Conservation (phyloP, 2,113 vertebrate species). For the Atlantisia rogersi region DNA sequence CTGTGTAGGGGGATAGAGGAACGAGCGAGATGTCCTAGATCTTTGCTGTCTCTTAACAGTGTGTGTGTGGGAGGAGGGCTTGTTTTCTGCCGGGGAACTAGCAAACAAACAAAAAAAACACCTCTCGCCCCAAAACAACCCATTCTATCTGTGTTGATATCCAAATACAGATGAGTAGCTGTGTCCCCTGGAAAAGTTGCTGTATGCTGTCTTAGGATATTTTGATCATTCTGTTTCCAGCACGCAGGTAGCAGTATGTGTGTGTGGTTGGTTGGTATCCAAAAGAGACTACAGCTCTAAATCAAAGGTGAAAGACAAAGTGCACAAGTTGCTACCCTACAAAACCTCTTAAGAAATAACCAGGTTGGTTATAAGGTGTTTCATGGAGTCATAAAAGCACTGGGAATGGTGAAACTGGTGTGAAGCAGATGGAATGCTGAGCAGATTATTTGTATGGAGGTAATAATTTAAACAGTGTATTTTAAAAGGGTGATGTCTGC, state of each 20-base stretch:
- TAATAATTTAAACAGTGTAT: neutral
- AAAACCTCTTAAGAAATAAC: neutral
- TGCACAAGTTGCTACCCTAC: neutral
- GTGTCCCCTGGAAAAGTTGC: neutral
- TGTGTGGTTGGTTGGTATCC: neutral
- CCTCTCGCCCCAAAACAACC: too few relatives aligned
- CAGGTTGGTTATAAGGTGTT: neutral
- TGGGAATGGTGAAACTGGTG: neutral
- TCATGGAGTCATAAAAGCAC: neutral
- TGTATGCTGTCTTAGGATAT: fast-evolving
- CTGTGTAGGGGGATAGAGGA: neutral
- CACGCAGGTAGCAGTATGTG: neutral
- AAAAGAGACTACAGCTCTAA: neutral
- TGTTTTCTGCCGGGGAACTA: neutral
- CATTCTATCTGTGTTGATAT: neutral
- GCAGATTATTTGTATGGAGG: neutral
- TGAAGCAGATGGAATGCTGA: slow-evolving; percentile 4
- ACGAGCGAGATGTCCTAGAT: neutral
- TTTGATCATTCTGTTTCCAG: neutral
- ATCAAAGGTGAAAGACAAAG: slow-evolving; percentile 18
- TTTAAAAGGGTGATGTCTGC: neutral
- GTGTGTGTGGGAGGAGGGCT: neutral
- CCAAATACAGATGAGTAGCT: neutral
- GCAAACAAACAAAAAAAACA: neutral
- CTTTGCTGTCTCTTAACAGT: neutral